Evolutionary conservation across 1,140 invertebrate species (phyloP), one percentile per base, ranked within the genome.

Genomic region (Panulirus ornatus): DNA sequence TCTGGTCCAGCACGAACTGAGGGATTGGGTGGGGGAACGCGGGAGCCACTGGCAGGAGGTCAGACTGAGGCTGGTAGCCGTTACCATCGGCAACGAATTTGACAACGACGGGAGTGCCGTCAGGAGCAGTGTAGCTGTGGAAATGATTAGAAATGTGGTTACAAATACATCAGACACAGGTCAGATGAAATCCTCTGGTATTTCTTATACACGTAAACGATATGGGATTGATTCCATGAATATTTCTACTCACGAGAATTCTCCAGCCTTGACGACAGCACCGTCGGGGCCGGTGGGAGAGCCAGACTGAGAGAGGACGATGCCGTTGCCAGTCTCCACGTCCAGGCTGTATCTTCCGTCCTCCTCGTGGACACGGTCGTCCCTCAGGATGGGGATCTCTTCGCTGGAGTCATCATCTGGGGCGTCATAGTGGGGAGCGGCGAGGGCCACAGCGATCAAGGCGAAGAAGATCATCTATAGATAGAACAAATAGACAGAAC

Each of bases 331-430:
- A 51, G 88, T 83, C 36, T 90, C 79, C 16, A 84, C 58, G 0
- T 83, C 79, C 2, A 90, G 16, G 79, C 54, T 71, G 88, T 90
- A 90, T 1, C 79, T 73, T 6, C 88, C 88, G 70, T 90, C 88
- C n/a, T 82, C 76, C n/a, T 90, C 88, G 1, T 51, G 78, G 79
- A 83, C 36, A 19, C 47, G 40, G 0, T 83, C 66, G 42, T 83
- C 75, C 38, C 58, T 81, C 30, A 79, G 36, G 27, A 88, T 79
- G 36, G 71, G 0, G 6, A 66, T n/a, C n/a, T n/a, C n/a, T n/a
- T n/a, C n/a, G n/a, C n/a, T n/a, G n/a, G 51, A n/a, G n/a, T n/a
- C n/a, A n/a, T n/a, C n/a, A n/a, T n/a, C n/a, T n/a, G n/a, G n/a
- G n/a, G n/a, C n/a, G n/a, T n/a, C n/a, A n/a, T n/a, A n/a, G n/a